Evolutionary conservation across 2,797 vertebrate genomes (phyloP).

Genomic region (Nannoperca obscura): DNA sequence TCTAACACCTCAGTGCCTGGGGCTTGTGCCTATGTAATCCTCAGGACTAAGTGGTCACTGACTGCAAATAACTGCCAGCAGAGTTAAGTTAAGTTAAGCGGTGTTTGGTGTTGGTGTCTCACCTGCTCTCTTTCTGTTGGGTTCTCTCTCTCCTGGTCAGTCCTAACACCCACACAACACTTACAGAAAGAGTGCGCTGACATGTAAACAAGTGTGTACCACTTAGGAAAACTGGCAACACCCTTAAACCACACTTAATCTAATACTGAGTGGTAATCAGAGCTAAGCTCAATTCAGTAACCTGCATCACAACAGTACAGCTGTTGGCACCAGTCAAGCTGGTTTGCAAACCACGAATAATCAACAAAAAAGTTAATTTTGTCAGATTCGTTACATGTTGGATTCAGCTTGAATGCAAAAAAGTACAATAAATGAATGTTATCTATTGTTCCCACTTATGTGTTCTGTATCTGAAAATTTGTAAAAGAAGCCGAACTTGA

Average conservation of each 20-base stretch:
- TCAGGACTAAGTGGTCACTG: background rate
- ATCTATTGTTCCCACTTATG: background rate
- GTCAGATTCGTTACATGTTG: background rate
- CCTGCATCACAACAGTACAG: background rate
- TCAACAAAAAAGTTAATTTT: background rate
- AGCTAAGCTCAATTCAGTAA: background rate
- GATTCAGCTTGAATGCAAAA: background rate
- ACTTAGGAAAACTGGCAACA: background rate
- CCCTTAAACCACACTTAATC: background rate
- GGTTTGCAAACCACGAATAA: background rate
- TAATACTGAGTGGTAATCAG: conserved; percentile 15
- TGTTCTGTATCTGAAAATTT: background rate
- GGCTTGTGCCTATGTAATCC: background rate
- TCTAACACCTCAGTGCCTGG: background rate
- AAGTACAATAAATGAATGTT: too few species aligned
- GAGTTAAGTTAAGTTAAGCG: background rate
- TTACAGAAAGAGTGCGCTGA: background rate
- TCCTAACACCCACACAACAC: background rate
- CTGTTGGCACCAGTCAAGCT: background rate
- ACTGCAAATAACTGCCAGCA: background rate
- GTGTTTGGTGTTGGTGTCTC: background rate
- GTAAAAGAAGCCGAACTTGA: background rate
- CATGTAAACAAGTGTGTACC: background rate
- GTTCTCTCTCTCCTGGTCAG: background rate
- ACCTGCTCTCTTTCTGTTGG: background rate